These are phyloP conservation scores for Synergus gifuensis DNA, from an alignment of 2,888 invertebrate species.

Conservation along the genomic window DNA sequence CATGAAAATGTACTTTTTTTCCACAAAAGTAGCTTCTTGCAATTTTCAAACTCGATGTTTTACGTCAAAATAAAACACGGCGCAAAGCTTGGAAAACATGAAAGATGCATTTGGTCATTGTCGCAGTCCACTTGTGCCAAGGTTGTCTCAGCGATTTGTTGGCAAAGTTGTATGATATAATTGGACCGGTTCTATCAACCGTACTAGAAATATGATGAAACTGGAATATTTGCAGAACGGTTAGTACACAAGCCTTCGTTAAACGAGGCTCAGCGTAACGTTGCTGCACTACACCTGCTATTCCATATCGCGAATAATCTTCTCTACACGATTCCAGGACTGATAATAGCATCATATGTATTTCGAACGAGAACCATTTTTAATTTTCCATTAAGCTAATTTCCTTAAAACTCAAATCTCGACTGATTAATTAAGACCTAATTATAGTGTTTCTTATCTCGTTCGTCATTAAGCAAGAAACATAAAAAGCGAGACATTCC, in stretches of 20 bases:
- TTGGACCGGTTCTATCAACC: conserved; percentile 72
- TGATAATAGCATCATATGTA: conserved; percentile 19
- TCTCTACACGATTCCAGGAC: background rate
- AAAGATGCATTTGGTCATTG: background rate
- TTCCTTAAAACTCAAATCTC: background rate
- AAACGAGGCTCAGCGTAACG: conserved; percentile 15
- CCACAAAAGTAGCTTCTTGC: too few species aligned
- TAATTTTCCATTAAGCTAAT: background rate
- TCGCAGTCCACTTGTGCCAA: conserved; percentile 44
- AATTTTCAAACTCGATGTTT: too few species aligned
- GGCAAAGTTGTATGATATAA: conserved; percentile 67
- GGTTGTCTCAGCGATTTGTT: conserved; percentile 55
- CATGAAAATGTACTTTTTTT: too few species aligned
- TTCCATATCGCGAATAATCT: conserved; percentile 23
- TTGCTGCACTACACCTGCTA: conserved; percentile 28
- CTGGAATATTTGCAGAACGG: conserved; percentile 59
- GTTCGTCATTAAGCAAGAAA: background rate
- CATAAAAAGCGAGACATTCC: too few species aligned
- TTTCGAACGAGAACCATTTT: background rate
- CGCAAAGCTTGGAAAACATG: background rate
- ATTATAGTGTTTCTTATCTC: background rate
- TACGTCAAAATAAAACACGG: too few species aligned
- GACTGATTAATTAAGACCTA: background rate
- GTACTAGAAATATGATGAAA: conserved; percentile 58
- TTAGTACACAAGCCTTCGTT: conserved; percentile 56